Evolutionary conservation across 2,113 vertebrate species (phyloP), one percentile per base, ranked within the genome.

Genomic region (Pseudolaguvia tuberculata): DNA sequence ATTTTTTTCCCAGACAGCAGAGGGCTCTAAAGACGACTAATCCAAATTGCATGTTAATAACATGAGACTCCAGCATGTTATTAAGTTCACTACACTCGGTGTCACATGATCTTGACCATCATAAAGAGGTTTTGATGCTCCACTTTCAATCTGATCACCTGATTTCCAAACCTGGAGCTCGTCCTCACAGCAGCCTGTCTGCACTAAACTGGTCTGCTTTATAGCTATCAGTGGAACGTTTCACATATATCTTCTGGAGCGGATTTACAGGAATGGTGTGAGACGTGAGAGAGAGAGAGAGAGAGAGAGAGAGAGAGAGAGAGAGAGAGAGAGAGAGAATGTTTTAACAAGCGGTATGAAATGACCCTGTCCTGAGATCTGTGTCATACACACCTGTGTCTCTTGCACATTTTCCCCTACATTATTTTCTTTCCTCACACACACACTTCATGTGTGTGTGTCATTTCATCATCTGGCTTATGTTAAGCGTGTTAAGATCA

Each of bases 71-170:
- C 7, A 50, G 2, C n/a, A 21, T 73, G 25, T 21, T 3, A 6
- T 62, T 57, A n/a, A n/a, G n/a, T n/a, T n/a, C n/a, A n/a, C n/a
- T 47, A 50, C 53, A 70, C 18, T n/a, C 1, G 66, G 3, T 47
- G 50, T 4, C 31, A 3, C 29, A 27, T 74, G 58, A 58, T 73
- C 71, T 63, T 71, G 63, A 53, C 51, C 23, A 29, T 21, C 20
- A 59, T 14, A 2, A 12, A 23, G 14, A 31, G 58, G 50, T 66
- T 35, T 6, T 6, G 31, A 74, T 27, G 20, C 58, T 65, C 70
- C 57, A 57, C 79, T 45, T 63, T 73, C 62, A 73, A 75, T 57
- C 75, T 59, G 69, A 79, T 72, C 77, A 76, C 72, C 51, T 11
- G 67, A 23, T 42, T 21, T 57, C 63, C 52, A 70, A 75, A 31